Evolutionary conservation across 2,888 invertebrate genomes (phyloP).

Genomic region (Dascillus cervinus): DNA sequence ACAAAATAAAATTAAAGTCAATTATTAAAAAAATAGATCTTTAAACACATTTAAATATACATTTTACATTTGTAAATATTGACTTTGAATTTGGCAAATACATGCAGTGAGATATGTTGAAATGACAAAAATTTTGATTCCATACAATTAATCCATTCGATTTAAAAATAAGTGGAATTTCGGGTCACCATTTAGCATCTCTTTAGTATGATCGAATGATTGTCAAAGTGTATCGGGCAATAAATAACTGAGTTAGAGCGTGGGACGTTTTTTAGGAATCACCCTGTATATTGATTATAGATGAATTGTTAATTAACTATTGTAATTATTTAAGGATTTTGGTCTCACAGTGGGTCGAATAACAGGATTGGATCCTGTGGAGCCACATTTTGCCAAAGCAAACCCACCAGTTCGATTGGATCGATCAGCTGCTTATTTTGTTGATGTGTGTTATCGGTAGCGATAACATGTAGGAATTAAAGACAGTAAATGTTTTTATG

Average conservation of each 20-base stretch:
- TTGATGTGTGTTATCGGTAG: too few relatives aligned
- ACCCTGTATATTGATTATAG: not conserved
- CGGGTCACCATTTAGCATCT: conserved; percentile 24
- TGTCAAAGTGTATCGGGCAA: conserved; percentile 42
- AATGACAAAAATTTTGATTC: conserved; percentile 20
- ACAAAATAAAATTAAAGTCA: conserved; percentile 20
- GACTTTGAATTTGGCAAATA: conserved; percentile 56
- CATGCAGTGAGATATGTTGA: not conserved
- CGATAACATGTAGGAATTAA: too few relatives aligned
- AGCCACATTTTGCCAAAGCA: conserved; percentile 81
- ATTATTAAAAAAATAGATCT: conserved; percentile 40
- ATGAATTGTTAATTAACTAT: too few relatives aligned
- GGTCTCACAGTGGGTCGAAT: conserved; percentile 68
- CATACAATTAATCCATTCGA: conserved; percentile 9
- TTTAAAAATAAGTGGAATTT: conserved; percentile 3
- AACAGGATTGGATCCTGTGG: conserved; percentile 85
- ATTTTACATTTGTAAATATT: conserved; percentile 49
- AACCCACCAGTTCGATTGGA: conserved; percentile 76
- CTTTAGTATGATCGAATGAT: conserved; percentile 33
- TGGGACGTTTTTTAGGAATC: not conserved
- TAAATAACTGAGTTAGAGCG: too few relatives aligned
- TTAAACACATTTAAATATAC: conserved; percentile 53
- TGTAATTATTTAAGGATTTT: conserved; percentile 50
- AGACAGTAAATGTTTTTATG: too few relatives aligned
- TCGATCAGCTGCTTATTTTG: conserved; percentile 77